Base-by-base conservation (phyloP, 2,888 invertebrate species). In the Callyntrura sp. region DNA sequence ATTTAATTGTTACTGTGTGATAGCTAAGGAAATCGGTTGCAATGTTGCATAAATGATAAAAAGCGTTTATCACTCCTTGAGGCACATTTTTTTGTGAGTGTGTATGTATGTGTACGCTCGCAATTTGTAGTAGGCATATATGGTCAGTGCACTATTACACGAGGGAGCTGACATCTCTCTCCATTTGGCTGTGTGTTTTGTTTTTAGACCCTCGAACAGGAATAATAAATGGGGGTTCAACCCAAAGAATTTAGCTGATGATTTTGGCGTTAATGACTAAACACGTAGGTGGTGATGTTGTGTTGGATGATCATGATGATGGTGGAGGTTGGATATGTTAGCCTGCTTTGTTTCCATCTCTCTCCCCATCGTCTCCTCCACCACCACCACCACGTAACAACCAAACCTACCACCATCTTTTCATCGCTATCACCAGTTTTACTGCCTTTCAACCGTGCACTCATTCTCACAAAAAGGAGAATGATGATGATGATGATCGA, bases 161-260 rank as follows among this genome's bases (percentile, higher is more conserved):
- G 57, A 70, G 17, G 60, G 85, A 85, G 57, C 73, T 55, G 68
- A 84, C 70, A 84, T 79, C 57, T 14, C 11, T 28, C 12, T 25
- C 11, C 4, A 5, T 51, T 48, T 12, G 17, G 5, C 3, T 51
- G 25, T 76, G 23, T 25, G 9, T 76, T 25, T 82, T 65, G 65
- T n/a, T 65, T 65, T 65, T n/a, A 57, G 48, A 45, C 65, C 14
- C 82, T 48, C 62, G 45, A 86, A 79, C 51, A 62, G 78, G 85
- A 79, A 87, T 87, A 81, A 81, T 87, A 87, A 87, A 87, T 87
- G 79, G 81, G 68, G 87, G 79, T 70, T 87, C 87, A 70, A 62
- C 81, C 81, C 87, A 70, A 68, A 87, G 68, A 68, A 85, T 79
- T 86, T 78, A 65, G 51, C 85, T 65, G 78, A 79, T 79, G 78